Conservation (phyloP, 2,888 invertebrate genomes). For the Drosophila meridiana region DNA sequence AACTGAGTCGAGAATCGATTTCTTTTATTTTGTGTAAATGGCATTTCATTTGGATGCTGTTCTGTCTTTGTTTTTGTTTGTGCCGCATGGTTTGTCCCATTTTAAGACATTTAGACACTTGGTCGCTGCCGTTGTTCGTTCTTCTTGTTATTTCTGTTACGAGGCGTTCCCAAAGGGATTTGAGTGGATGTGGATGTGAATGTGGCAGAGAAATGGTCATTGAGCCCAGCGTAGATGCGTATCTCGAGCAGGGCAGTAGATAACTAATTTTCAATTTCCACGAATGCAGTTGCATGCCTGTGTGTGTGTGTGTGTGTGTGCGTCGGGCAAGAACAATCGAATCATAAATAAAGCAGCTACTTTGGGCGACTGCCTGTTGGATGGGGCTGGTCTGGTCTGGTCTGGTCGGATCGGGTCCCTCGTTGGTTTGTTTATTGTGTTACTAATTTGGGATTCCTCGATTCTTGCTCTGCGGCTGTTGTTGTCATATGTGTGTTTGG, state of each 20-base stretch:
- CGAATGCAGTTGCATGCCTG: slow-evolving; percentile 72
- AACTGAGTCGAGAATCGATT: slow-evolving; percentile 69
- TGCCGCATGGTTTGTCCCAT: slow-evolving; percentile 78
- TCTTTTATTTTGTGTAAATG: slow-evolving; percentile 74
- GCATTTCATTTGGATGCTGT: slow-evolving; percentile 69
- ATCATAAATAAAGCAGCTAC: slow-evolving; percentile 78
- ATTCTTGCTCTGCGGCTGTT: slow-evolving; percentile 26
- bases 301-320: slow-evolving; percentile 25
- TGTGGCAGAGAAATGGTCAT: slow-evolving; percentile 59
- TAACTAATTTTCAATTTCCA: slow-evolving; percentile 75
- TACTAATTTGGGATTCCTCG: slow-evolving; percentile 79
- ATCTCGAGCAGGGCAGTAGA: slow-evolving; percentile 67
- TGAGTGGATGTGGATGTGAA: slow-evolving; percentile 48
- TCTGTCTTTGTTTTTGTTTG: slow-evolving; percentile 61
- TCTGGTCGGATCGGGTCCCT: slow-evolving; percentile 32
- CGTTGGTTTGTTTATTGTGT: slow-evolving; percentile 78
- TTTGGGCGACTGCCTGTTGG: slow-evolving; percentile 53
- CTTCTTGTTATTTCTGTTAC: slow-evolving; percentile 54
- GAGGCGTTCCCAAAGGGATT: slow-evolving; percentile 69
- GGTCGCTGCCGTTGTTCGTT: slow-evolving; percentile 40
- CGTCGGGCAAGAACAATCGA: slow-evolving; percentile 50
- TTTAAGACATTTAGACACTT: slow-evolving; percentile 70
- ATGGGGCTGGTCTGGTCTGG: slow-evolving; percentile 40
- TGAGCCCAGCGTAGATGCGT: slow-evolving; percentile 59
- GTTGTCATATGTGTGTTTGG: slow-evolving; percentile 63